phyloP scores from a whole-genome alignment of 2,888 invertebrate species.

The Drosophila ezoana region DNA sequence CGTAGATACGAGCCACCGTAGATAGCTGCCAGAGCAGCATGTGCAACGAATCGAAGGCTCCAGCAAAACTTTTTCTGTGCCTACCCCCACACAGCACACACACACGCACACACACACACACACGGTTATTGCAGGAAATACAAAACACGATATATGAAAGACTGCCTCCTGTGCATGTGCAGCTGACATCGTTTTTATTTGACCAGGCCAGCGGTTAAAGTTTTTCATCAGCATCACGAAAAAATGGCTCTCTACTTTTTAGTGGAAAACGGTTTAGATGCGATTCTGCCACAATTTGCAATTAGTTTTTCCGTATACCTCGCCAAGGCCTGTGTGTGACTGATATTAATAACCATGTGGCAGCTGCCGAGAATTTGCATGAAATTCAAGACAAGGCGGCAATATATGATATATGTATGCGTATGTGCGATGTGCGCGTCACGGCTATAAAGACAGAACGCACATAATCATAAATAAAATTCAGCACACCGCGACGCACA shows the following conservation, averaged over 20 bases:
- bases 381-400: conserved; percentile 43
- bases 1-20: conserved; percentile 51
- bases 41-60: conserved; percentile 23
- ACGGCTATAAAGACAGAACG: conserved; percentile 59
- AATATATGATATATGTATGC: conserved; percentile 41
- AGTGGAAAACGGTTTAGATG: conserved; percentile 3
- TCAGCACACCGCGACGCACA: conserved; percentile 49
- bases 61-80: conserved; percentile 23
- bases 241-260: conserved; percentile 10
- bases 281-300: conserved; percentile 21
- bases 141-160: conserved; percentile 46
- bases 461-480: conserved; percentile 73
- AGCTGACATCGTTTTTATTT: conserved; percentile 58
- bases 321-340: conserved; percentile 20
- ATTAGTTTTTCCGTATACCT: conserved; percentile 36
- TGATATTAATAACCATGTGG: conserved; percentile 54
- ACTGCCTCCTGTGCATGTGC: conserved; percentile 35
- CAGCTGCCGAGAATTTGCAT: conserved; percentile 60
- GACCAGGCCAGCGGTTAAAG: conserved; percentile 35
- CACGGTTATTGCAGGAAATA: conserved; percentile 19
- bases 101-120: neutral
- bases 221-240: conserved; percentile 48
- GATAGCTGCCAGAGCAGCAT: conserved; percentile 16
- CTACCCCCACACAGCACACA: neutral
- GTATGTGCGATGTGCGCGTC: conserved; percentile 30